These are phyloP conservation scores for Crotalus viridis DNA, from an alignment of 2,113 vertebrate species.

Conservation along the genomic window DNA sequence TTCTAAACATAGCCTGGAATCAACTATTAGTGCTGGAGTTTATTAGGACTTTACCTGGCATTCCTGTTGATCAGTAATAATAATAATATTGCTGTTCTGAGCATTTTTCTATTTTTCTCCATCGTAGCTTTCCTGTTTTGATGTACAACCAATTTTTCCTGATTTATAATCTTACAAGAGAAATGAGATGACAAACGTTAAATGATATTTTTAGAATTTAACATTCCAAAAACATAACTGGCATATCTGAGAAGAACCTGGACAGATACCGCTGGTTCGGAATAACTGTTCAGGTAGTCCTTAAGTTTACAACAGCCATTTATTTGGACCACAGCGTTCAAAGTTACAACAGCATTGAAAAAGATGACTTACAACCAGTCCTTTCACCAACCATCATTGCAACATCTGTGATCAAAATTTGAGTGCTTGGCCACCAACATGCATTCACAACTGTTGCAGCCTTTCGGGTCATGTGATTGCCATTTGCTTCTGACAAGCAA, in stretches of 20 bases:
- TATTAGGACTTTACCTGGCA: not conserved
- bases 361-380: not conserved
- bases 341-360: not conserved
- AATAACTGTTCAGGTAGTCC: not conserved
- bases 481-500: not conserved
- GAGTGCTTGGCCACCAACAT: not conserved
- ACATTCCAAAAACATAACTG: not conserved
- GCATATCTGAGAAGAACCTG: not conserved
- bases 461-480: not conserved
- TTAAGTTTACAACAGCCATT: not conserved
- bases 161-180: not conserved
- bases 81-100: not conserved
- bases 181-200: not conserved
- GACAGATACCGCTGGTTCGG: not conserved
- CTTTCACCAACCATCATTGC: not conserved
- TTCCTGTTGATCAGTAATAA: not conserved
- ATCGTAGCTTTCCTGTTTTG: not conserved
- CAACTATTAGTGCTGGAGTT: not conserved
- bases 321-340: not conserved
- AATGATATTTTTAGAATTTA: not conserved
- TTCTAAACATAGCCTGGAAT: fast-evolving
- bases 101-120: not conserved
- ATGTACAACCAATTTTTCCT: not conserved
- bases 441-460: not conserved
- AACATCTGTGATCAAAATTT: not conserved